A percentile compares a stretch with the other conserved stretches of the same genome.
phyloP scores from a whole-genome alignment of 2,113 vertebrate genomes.

The Malurus melanocephalus region DNA sequence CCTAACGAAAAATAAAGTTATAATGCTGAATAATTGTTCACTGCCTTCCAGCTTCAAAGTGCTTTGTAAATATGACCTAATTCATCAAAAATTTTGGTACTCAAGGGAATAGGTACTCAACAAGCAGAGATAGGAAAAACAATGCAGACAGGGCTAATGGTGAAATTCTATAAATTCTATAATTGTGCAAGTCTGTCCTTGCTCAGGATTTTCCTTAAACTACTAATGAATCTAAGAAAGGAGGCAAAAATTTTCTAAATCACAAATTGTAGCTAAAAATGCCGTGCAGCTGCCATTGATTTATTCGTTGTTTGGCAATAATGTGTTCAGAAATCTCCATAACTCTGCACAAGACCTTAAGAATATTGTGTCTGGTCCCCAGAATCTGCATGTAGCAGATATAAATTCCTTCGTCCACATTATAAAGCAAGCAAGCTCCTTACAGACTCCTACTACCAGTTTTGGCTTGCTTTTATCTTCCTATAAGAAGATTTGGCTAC shows the following conservation, averaged over 20 bases:
- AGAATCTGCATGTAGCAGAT: background rate
- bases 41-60: constrained; percentile 46
- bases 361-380: background rate
- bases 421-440: background rate
- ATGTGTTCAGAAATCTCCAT: background rate
- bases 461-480: background rate
- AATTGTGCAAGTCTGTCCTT: background rate
- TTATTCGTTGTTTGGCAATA: background rate
- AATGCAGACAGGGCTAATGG: background rate
- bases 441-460: background rate
- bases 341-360: background rate
- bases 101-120: background rate
- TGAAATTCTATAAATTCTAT: background rate
- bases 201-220: background rate
- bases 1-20: constrained; percentile 41
- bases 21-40: constrained; percentile 36
- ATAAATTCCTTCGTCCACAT: background rate
- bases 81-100: background rate
- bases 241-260: background rate
- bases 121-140: background rate
- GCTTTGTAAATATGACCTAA: constrained; percentile 36
- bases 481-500: background rate
- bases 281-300: background rate
- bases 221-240: background rate
- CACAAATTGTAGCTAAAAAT: background rate